Conservation (phyloP, 2,797 vertebrate genomes). For the Silurus lanzhouensis region DNA sequence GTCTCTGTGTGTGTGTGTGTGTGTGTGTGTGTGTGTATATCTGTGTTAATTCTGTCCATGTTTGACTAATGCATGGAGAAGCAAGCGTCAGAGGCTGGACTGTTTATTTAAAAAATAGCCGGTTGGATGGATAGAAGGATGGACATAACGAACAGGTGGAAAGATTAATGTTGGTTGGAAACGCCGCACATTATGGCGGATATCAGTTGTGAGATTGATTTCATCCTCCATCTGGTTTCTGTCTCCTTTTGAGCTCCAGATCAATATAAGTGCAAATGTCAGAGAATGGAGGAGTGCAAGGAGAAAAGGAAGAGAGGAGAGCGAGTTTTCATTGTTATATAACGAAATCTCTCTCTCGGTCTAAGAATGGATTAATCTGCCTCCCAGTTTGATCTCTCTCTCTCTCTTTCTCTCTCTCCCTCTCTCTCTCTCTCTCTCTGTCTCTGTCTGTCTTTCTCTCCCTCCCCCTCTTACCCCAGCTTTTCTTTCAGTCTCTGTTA, state of each 20-base stretch:
- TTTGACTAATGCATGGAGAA: slow-evolving; percentile 1
- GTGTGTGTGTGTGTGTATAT: too few relatives aligned
- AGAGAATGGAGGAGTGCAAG: not conserved
- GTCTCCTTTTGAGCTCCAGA: not conserved
- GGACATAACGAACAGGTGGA: slow-evolving; percentile 4
- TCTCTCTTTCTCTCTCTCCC: not conserved
- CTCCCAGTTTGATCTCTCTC: not conserved
- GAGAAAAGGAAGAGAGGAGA: not conserved
- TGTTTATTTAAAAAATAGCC: slow-evolving; percentile 21
- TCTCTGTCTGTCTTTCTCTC: not conserved
- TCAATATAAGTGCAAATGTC: slow-evolving; percentile 15
- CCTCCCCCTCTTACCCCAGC: not conserved
- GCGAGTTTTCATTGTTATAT: not conserved
- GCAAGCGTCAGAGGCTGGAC: not conserved
- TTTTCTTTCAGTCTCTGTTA: slow-evolving; percentile 29
- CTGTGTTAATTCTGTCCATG: not conserved
- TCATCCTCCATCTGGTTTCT: slow-evolving; percentile 11
- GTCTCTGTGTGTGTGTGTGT: not conserved
- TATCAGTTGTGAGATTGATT: slow-evolving; percentile 11
- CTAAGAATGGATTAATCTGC: slow-evolving; percentile 6
- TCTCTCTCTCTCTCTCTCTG: too few relatives aligned
- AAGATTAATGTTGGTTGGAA: not conserved
- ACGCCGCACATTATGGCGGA: not conserved
- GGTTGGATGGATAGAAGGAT: not conserved
- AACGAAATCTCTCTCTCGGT: not conserved